Base-by-base conservation (phyloP, 2,797 vertebrate species). In the Manis javanica region DNA sequence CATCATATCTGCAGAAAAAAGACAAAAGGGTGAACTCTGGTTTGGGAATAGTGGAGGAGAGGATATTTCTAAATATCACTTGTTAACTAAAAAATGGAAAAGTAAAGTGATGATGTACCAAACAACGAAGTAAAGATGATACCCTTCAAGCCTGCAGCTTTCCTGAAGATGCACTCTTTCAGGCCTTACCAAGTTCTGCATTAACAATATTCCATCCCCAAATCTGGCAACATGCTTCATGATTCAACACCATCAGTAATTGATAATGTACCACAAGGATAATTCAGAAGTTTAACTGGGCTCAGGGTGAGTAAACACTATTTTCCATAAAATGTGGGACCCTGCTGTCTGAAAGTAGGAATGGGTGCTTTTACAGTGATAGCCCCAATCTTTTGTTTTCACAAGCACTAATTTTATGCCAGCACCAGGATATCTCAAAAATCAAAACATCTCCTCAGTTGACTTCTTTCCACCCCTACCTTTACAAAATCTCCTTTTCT, bases 401-500 rank as follows among this genome's bases (percentile, higher is more conserved):
- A 84, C 61, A 90, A 55, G 23, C 39, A 90, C 46, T 85, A 71
- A 90, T 66, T 91, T 72, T 31, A 42, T 21, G 16, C n/a, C 49
- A 57, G 18, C 5, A 23, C 55, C 11, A 84, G 49, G 31, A 68
- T 1, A 71, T 19, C 26, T 90, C 55, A 42, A 85, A 85, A 94
- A 78, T 86, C 57, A 90, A 94, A 90, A 57, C 83, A 84, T 63
- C 7, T 23, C 21, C 12, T 87, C 63, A 42, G 15, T 13, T 90
- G 86, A 71, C 12, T 5, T 94, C 55, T 86, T 87, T 84, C 46
- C 29, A 84, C 66, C 55, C 24, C 23, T 71, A 78, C 59, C 34
- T 82, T 94, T 90, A 81, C 29, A 90, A 87, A 94, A 83, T 84
- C 23, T 81, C 23, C 24, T 39, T 61, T 26, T 75, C 87, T 66